A percentile compares a stretch with the other conserved stretches of the same genome.
Conservation (phyloP, 2,888 invertebrate genomes). For the Dryobota labecula region DNA sequence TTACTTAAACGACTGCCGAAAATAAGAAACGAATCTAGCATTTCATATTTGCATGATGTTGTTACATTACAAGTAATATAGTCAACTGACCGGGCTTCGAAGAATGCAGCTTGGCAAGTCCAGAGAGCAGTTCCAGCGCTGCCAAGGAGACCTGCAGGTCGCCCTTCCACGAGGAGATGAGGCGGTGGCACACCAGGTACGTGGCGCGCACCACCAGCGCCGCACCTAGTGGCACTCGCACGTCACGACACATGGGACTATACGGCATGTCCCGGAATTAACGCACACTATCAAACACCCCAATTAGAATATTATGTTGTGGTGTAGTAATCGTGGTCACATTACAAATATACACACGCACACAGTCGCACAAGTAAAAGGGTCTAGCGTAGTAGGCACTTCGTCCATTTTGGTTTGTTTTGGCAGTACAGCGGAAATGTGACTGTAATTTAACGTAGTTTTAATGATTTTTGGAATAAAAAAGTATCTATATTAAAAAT, state of each 20-base stretch:
- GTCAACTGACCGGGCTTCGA: conserved; percentile 94
- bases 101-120: conserved; percentile 97
- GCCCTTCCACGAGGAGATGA: conserved; percentile 98
- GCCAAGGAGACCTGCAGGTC: conserved; percentile 98
- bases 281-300: too few species aligned
- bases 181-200: conserved; percentile 97
- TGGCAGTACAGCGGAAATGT: too few species aligned
- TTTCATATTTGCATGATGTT: neutral
- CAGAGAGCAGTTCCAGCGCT: conserved; percentile 97
- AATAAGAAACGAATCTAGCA: neutral
- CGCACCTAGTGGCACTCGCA: conserved; percentile 75
- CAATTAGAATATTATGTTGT: too few species aligned
- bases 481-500: too few species aligned
- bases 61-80: neutral
- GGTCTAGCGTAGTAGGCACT: too few species aligned
- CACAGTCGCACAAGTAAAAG: too few species aligned
- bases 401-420: too few species aligned
- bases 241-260: conserved; percentile 15
- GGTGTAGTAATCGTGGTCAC: too few species aligned
- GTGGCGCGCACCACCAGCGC: conserved; percentile 98
- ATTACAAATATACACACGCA: too few species aligned
- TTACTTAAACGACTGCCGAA: neutral
- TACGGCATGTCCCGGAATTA: too few species aligned
- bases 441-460: too few species aligned
- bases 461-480: too few species aligned